Base-by-base conservation (phyloP, 2,888 invertebrate genomes). In the Encarsia formosa region DNA sequence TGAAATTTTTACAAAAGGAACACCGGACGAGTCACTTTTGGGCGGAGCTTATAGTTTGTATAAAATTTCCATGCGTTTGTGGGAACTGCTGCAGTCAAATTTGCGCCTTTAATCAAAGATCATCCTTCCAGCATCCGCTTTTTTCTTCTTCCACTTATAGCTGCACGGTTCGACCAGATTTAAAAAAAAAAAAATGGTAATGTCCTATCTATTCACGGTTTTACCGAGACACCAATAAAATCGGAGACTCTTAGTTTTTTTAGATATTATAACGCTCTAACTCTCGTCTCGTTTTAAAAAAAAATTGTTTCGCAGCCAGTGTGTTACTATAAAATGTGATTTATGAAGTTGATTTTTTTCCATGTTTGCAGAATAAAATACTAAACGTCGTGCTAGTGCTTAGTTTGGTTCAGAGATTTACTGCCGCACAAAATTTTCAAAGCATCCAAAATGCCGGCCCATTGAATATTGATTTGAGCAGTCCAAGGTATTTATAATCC, bases 21-120 rank as follows among this genome's bases (percentile, higher is more conserved):
- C 35, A 16, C 34, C 35, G 13, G 8, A 37, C 35, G 26, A 23
- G 41, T n/a, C n/a, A n/a, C 11, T 23, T 47, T 20, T 47, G 52
- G 52, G 52, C 52, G 56, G 52, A 52, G 52, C 52, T 47, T 49
- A 46, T 46, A 43, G 49, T 39, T 42, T 46, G 52, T 56, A 56
- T 56, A 56, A 52, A 53, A 47, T 56, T 56, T 56, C 52, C 52
- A 42, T 47, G 39, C 47, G 29, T 49, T 52, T 45, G 38, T 38
- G n/a, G n/a, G 24, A 39, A 34, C 32, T 43, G 39, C 31, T 42
- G 40, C 52, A 56, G 56, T 56, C 49, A 43, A 35, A 43, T 46
- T 39, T 22, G 35, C 45, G 49, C 19, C 52, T 35, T 31, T 20
- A 43, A 39, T 20, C 38, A 19, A 43, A 42, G 32, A 38, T 52